Conservation (phyloP, 1,140 invertebrate genomes). For the Epicauta chinensis region DNA sequence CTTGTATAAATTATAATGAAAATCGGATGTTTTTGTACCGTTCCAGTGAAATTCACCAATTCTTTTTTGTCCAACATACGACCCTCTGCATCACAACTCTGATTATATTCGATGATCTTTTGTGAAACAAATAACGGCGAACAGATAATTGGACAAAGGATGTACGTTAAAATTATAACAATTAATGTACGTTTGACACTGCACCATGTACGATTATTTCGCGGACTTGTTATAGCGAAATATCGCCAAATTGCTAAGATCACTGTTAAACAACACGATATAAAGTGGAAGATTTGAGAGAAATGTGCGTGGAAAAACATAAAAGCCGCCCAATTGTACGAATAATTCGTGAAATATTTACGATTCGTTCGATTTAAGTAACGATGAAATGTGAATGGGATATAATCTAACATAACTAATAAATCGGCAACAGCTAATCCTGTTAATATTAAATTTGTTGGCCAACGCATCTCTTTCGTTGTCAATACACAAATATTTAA, state of each 20-base stretch:
- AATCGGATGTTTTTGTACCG: conserved; percentile 45
- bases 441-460: conserved; percentile 79
- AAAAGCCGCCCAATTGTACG: conserved; percentile 75
- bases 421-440: conserved; percentile 88
- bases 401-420: conserved; percentile 90
- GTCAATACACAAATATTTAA: conserved; percentile 93
- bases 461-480: conserved; percentile 77
- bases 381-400: conserved; percentile 79
- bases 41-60: conserved; percentile 30
- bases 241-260: conserved; percentile 90
- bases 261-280: conserved; percentile 89
- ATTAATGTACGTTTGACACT: conserved; percentile 60
- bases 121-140: conserved; percentile 76
- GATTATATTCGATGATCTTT: conserved; percentile 46
- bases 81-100: conserved; percentile 47
- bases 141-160: conserved; percentile 78
- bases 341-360: conserved; percentile 51
- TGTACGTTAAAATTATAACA: conserved; percentile 72
- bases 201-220: conserved; percentile 71
- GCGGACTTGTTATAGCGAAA: conserved; percentile 79
- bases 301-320: conserved; percentile 81
- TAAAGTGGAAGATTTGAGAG: conserved; percentile 79
- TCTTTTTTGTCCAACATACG: conserved; percentile 27
- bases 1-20: conserved; percentile 27
- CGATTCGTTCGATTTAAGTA: conserved; percentile 54